Evolutionary conservation across 1,140 invertebrate species (phyloP), one percentile per base, ranked within the genome.

Genomic region (Portunus trituberculatus): DNA sequence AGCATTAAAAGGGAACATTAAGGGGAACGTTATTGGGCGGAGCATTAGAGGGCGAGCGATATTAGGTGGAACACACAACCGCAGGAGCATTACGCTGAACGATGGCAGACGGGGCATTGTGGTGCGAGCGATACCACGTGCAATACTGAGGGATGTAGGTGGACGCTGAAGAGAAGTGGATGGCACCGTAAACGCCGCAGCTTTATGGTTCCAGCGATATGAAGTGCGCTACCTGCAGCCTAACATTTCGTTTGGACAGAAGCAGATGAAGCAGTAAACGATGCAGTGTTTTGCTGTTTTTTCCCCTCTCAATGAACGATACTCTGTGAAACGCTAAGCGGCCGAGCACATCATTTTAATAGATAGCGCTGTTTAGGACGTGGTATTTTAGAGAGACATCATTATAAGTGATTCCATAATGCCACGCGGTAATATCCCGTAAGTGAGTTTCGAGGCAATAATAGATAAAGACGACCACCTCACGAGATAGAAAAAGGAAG

Each of bases 1-100:
- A n/a, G 67, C 67, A 76, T 76, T 76, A 76, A 76, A 59, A 76
- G 67, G 67, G 67, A 76, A 76, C 67, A n/a, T 76, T 76, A 76
- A n/a, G 67, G 67, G 67, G 67, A n/a, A n/a, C 67, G 67, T 76
- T 76, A 76, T 76, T 76, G 67, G 67, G 67, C 25, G 67, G 67
- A 76, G 25, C 67, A 76, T 76, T 76, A 76, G 67, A n/a, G 67
- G 67, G n/a, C 67, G 67, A n/a, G 67, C n/a, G 67, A 76, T 76
- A 76, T 76, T 76, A 76, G 67, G 67, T n/a, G 67, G 67, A 76
- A 76, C 20, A 76, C 67, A 76, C 4, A 12, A 59, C 52, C 67
- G 20, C 20, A n/a, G n/a, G 67, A 76, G 67, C 67, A 76, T 76
- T n/a, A n/a, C 67, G n/a, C 20, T 76, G 67, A 76, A 76, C 67